Conservation (phyloP, 2,888 invertebrate species). For the Conus canariensis region DNA sequence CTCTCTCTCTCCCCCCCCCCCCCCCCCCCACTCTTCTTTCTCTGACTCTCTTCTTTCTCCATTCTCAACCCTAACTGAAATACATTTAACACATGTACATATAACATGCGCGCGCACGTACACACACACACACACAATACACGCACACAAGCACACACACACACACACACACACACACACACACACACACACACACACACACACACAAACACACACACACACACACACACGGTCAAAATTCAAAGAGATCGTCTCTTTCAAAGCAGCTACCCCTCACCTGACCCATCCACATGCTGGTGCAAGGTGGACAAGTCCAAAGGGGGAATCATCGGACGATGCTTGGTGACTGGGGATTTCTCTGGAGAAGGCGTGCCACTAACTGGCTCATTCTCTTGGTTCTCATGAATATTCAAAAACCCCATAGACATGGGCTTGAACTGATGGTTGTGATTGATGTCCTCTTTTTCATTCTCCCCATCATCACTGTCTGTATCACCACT, state of each 20-base stretch:
- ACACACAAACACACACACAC: neutral
- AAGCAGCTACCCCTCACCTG: conserved; percentile 69
- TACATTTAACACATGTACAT: too few species aligned
- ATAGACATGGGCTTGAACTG: conserved; percentile 50
- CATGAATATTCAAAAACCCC: conserved; percentile 66
- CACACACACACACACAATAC: conserved; percentile 2
- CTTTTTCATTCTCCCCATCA: conserved; percentile 43
- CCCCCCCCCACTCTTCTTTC: too few species aligned
- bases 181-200: neutral
- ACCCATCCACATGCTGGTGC: conserved; percentile 82
- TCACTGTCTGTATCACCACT: conserved; percentile 33
- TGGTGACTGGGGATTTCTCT: conserved; percentile 81
- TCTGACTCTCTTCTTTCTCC: too few species aligned
- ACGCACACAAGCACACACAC: neutral
- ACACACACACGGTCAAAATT: neutral
- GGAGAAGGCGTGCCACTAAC: conserved; percentile 41
- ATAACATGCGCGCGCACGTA: neutral
- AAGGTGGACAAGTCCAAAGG: conserved; percentile 82
- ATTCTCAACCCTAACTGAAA: too few species aligned
- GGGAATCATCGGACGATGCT: conserved; percentile 75
- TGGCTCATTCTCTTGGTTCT: conserved; percentile 74
- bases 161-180: neutral
- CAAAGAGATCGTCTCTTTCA: neutral
- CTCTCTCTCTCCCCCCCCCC: too few species aligned
- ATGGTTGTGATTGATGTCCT: conserved; percentile 53